Conservation (phyloP, 2,888 invertebrate species). For the Mythimna impura region DNA sequence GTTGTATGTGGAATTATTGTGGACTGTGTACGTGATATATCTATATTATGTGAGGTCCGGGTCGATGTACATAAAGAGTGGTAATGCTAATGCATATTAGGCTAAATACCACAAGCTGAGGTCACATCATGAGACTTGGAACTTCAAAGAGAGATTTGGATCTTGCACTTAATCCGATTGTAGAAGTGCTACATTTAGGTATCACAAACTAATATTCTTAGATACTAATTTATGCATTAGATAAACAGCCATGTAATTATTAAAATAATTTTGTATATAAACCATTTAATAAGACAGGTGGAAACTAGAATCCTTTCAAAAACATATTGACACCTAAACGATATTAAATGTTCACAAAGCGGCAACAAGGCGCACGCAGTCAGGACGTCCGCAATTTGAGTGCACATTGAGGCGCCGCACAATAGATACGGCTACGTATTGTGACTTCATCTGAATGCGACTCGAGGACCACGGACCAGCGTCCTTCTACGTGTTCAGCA, state of each 20-base stretch:
- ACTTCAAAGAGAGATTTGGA: not conserved
- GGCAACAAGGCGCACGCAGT: conserved; percentile 30
- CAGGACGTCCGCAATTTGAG: conserved; percentile 53
- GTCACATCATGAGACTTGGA: not conserved
- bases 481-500: conserved; percentile 52
- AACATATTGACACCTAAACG: conserved; percentile 37
- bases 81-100: not conserved
- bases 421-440: conserved; percentile 48
- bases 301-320: conserved; percentile 11
- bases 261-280: not conserved
- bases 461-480: conserved; percentile 43
- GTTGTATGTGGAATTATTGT: conserved; percentile 48
- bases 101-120: not conserved
- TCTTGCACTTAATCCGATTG: not conserved
- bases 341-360: conserved; percentile 57
- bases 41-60: conserved; percentile 9
- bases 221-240: no score
- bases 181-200: no score
- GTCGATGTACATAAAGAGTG: not conserved
- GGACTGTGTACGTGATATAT: conserved; percentile 23
- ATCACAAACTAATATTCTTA: no score
- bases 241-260: no score
- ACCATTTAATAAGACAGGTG: not conserved
- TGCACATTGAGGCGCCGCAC: conserved; percentile 42
- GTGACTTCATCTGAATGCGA: conserved; percentile 56